These are phyloP conservation scores for Castor canadensis DNA, from an alignment of 2,113 vertebrate species.

Conservation along the genomic window DNA sequence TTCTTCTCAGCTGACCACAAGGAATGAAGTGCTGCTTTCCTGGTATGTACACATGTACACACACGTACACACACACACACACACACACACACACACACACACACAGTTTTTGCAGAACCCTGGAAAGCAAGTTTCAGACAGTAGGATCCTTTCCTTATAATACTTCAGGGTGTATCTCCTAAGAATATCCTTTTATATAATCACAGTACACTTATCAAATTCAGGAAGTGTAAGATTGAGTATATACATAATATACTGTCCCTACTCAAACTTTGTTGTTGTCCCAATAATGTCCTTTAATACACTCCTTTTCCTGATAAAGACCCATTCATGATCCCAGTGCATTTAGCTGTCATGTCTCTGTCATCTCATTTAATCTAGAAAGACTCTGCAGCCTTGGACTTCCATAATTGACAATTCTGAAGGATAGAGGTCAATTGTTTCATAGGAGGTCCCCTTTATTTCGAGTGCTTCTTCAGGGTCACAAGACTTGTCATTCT, in stretches of 20 bases:
- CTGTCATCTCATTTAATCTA: neutral
- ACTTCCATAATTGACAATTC: neutral
- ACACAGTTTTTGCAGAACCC: neutral
- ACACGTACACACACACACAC: neutral
- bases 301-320: neutral
- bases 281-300: neutral
- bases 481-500: neutral
- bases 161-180: neutral
- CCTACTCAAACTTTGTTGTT: neutral
- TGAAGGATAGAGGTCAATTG: neutral
- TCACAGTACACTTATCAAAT: neutral
- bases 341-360: neutral
- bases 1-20: neutral
- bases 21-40: neutral
- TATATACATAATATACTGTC: neutral
- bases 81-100: neutral
- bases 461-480: neutral
- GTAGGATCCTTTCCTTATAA: neutral
- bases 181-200: neutral
- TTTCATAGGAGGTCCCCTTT: neutral
- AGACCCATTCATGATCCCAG: neutral
- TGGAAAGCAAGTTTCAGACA: neutral
- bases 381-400: neutral
- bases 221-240: neutral
- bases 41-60: neutral